Evolutionary conservation across 2,888 invertebrate genomes (phyloP), one percentile per base, ranked within the genome.

Genomic region (Subacronicta megacephala): DNA sequence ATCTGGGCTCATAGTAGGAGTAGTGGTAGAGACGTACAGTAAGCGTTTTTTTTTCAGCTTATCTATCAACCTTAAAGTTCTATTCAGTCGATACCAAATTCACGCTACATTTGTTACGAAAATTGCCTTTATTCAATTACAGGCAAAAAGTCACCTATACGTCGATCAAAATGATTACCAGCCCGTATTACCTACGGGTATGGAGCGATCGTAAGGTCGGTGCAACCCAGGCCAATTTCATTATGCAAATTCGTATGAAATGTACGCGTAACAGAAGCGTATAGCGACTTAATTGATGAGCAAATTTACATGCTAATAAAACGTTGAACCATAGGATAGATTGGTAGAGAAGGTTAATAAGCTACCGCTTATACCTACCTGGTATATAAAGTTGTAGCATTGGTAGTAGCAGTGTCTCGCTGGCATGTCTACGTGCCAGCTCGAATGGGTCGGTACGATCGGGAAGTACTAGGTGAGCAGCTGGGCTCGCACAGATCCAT

Each of bases 221-320:
- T 75, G 73, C 77, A 73, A 64, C 65, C 68, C 74, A 74, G 73
- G 66, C 71, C 83, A 84, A 86, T 86, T 85, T 77, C 83, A 87
- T 85, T 85, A 88, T 88, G 87, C 74, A 86, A 88, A 88, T 88
- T 78, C 62, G 67, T 77, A 82, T 82, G 83, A 82, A 83, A 81
- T 81, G 81, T 80, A 64, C 65, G 62, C 75, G 68, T 44, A 72
- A 73, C 75, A 63, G 71, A 23, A 68, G 61, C 76, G 67, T 77
- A 76, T 80, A 76, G 77, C 73, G 73, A 78, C 78, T 81, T 86
- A 88, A 89, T 88, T 90, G 87, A 89, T 85, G 88, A 87, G 82
- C 82, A 83, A 86, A 90, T 90, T 90, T 90, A 85, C 89, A 89
- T 91, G 83, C 81, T 86, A 87, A 89, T 88, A 89, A 89, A 85